Conservation (phyloP, 2,113 vertebrate species). For the human (Homo sapiens) region GRCh38 chr5:32838001-32838500, state of each 20-base stretch:
- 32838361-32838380: conserved; percentile 32
- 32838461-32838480: not conserved
- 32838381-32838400: not conserved
- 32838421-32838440: not conserved
- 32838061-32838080: not conserved
- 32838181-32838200: not conserved
- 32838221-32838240: not conserved
- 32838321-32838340: not conserved
- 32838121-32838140: not conserved
- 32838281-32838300: not conserved
- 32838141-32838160: conserved; percentile 1
- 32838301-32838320: not conserved
- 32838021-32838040: not conserved
- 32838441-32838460: conserved; percentile 19
- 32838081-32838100: not conserved
- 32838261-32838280: conserved; percentile 18
- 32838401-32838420: not conserved
- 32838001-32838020: not conserved
- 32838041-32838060: not conserved
- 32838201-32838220: not conserved
- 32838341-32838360: not conserved
- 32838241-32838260: not conserved
- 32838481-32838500: not conserved
- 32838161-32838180: not conserved
- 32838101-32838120: not conserved